phyloP scores from a whole-genome alignment of 2,888 invertebrate species.

The Synanthedon andrenaeformis region DNA sequence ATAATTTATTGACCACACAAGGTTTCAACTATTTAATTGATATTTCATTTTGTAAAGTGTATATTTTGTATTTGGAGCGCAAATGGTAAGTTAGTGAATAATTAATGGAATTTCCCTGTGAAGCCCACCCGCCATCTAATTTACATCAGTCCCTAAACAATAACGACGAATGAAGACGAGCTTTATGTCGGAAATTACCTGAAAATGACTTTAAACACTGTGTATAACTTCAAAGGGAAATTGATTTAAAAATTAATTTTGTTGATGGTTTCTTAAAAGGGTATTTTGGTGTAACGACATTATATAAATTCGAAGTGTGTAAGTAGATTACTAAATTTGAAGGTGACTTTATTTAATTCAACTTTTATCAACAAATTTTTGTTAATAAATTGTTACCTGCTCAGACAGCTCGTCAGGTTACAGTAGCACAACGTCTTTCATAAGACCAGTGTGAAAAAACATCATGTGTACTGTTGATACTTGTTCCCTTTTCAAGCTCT shows the following conservation, averaged over 20 bases:
- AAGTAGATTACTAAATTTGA: background rate
- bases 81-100: constrained; percentile 18
- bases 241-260: constrained; percentile 33
- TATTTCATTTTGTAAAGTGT: too few species aligned
- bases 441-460: too few species aligned
- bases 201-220: constrained; percentile 33
- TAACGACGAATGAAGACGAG: constrained; percentile 39
- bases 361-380: too few species aligned
- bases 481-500: too few species aligned
- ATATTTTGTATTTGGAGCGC: constrained; percentile 12
- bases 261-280: constrained; percentile 13
- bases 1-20: too few species aligned
- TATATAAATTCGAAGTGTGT: constrained; percentile 4
- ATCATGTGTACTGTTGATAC: too few species aligned
- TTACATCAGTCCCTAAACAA: constrained; percentile 47
- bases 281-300: constrained; percentile 8
- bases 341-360: too few species aligned
- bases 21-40: too few species aligned
- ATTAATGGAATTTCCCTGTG: constrained; percentile 39
- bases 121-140: constrained; percentile 36
- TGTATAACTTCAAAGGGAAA: constrained; percentile 23
- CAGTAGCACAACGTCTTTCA: too few species aligned
- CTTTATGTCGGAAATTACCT: constrained; percentile 44
- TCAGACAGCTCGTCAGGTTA: too few species aligned
- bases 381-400: too few species aligned